Evolutionary conservation across 2,888 invertebrate species (phyloP).

Genomic region (Sphaeridia pumilis): DNA sequence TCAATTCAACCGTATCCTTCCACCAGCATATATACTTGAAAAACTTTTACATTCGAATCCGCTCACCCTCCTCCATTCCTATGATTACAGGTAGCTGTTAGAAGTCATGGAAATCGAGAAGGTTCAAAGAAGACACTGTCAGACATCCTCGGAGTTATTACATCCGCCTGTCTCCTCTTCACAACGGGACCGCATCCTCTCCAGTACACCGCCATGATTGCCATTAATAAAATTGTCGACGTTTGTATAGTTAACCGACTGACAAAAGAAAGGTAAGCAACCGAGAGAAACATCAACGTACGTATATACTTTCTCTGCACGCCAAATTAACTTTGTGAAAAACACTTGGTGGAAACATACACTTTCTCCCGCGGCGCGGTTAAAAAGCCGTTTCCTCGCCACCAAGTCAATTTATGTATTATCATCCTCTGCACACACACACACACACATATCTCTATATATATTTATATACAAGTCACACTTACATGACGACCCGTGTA

Average conservation of each 20-base stretch:
- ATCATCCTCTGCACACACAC: no score
- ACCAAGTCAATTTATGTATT: no score
- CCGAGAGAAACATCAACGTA: no score
- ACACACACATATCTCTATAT: no score
- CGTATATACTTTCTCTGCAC: no score
- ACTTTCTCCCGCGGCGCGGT: no score
- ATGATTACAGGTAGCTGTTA: conserved; percentile 30
- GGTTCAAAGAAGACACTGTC: conserved; percentile 36
- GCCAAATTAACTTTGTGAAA: no score
- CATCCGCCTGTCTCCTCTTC: conserved; percentile 46
- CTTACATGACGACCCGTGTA: no score
- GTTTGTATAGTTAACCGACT: conserved; percentile 41
- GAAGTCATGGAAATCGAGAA: conserved; percentile 30
- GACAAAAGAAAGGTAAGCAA: conserved; percentile 36
- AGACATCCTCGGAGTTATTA: conserved; percentile 45
- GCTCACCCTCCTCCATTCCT: neutral
- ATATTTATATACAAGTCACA: no score
- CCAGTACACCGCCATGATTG: conserved; percentile 50
- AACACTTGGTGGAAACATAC: no score
- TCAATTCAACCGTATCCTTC: neutral
- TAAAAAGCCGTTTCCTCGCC: no score
- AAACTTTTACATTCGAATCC: neutral
- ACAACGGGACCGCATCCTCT: conserved; percentile 48
- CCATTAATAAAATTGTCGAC: conserved; percentile 50
- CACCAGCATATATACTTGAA: neutral